Percentiles rank a stretch among this genome's conserved stretches.
These are phyloP conservation scores for Oncorhynchus mykiss DNA, from an alignment of 2,113 vertebrate species.

Conservation along the genomic window DNA sequence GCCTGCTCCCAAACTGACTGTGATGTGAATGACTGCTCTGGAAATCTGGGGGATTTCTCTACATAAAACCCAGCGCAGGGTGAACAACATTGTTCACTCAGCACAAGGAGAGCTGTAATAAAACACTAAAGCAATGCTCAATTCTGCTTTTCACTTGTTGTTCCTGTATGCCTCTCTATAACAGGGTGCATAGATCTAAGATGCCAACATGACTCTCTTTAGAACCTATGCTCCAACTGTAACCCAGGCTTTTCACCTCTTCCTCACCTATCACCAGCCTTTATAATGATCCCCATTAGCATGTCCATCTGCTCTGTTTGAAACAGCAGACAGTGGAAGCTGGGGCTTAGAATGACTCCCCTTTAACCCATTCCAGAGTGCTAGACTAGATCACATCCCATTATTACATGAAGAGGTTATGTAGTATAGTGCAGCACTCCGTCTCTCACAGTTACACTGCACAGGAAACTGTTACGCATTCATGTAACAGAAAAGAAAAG, in stretches of 20 bases:
- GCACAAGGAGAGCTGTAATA: neutral
- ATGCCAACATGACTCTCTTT: neutral
- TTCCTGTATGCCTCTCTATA: neutral
- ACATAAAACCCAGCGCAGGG: slow-evolving; percentile 19
- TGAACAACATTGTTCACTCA: slow-evolving; percentile 13
- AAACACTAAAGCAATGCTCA: neutral
- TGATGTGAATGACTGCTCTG: neutral
- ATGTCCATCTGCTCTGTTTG: neutral
- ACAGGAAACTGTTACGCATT: neutral
- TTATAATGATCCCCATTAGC: neutral
- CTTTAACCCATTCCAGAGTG: too few species aligned
- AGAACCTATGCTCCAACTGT: neutral
- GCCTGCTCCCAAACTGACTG: neutral
- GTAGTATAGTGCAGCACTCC: neutral
- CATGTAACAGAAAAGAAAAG: neutral
- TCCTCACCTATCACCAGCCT: neutral
- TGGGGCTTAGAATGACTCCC: neutral
- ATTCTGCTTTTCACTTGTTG: neutral
- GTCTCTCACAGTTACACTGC: neutral
- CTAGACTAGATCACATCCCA: neutral
- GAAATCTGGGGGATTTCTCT: slow-evolving; percentile 22
- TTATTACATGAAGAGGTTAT: neutral
- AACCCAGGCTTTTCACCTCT: neutral
- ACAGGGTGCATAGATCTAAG: neutral
- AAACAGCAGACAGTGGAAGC: neutral